Base-by-base conservation (phyloP, 1,140 invertebrate genomes). In the Globodera ellingtonae region DNA sequence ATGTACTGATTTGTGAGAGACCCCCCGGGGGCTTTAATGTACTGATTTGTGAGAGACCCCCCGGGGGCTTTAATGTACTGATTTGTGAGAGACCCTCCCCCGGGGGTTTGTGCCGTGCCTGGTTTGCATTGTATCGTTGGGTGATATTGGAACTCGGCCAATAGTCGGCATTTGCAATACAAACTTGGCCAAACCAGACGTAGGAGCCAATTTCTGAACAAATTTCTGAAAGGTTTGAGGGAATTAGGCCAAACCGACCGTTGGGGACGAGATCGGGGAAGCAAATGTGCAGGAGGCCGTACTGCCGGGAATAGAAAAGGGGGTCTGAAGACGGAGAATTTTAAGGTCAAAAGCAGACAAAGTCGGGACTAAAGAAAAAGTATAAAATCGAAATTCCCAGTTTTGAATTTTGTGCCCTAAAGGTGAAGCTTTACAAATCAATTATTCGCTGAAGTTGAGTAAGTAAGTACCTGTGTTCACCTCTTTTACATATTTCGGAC, bases 181-280 rank as follows among this genome's bases (percentile, higher is more conserved):
- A 77, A 4, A 77, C 75, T 67, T 65, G 67, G 21, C 56, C 52
- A 66, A 77, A 77, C 50, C 67, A 67, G 10, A 62, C 52, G 48
- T 65, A 77, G 24, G 75, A 77, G 50, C 75, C 75, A 47, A 77
- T 77, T 35, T 65, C 75, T 77, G 21, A 15, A 67, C 21, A 35
- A 77, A 18, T 35, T 35, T 35, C 35, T 35, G 35, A 35, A 35
- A 35, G n/a, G 35, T 35, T 35, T 76, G n/a, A 10, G 67, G 8
- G 24, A 70, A 21, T 79, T 83, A 65, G 24, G 13, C 10, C 67
- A 15, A 72, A 47, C 47, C 80, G 52, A 82, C 81, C 82, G 50
- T 66, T 77, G 21, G 83, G 83, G 6, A 84, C 83, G 15, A 56
- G 56, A 35, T 84, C 84, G 15, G 84, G 84, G 66, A 84, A 84